Percentiles rank a stretch among this genome's conserved stretches.
Conservation (phyloP, 1,140 invertebrate genomes). For the Saccostrea glomerata region DNA sequence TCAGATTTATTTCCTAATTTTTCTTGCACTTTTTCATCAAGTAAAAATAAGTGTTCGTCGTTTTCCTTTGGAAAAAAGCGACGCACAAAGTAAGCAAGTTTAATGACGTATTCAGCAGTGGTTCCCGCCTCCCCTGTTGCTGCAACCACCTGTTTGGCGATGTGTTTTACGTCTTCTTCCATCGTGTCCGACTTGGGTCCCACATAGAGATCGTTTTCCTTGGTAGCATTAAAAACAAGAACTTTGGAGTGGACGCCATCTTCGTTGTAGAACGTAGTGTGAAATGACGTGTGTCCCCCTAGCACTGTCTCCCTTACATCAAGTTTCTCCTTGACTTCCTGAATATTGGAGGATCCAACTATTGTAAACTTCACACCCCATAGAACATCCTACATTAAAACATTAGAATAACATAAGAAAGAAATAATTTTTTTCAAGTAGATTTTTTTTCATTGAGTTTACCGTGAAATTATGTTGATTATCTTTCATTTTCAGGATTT, state of each 20-base stretch:
- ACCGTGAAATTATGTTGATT: neutral
- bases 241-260: slow-evolving; percentile 79
- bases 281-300: slow-evolving; percentile 85
- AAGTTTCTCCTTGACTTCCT: slow-evolving; percentile 85
- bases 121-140: slow-evolving; percentile 77
- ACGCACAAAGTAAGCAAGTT: slow-evolving; percentile 89
- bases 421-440: neutral
- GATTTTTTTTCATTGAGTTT: neutral
- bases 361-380: slow-evolving; percentile 91
- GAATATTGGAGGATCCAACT: slow-evolving; percentile 78
- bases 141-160: slow-evolving; percentile 87
- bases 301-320: slow-evolving; percentile 87
- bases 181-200: slow-evolving; percentile 82
- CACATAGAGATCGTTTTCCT: slow-evolving; percentile 87
- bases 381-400: slow-evolving; percentile 84
- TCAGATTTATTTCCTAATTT: neutral
- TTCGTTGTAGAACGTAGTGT: slow-evolving; percentile 18
- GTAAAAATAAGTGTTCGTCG: slow-evolving; percentile 87
- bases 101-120: slow-evolving; percentile 91
- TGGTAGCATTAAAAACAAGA: slow-evolving; percentile 87
- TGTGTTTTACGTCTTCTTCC: slow-evolving; percentile 81
- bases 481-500: neutral
- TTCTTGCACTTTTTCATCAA: slow-evolving; percentile 50
- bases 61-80: slow-evolving; percentile 86
- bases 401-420: neutral